Percentiles rank a stretch among this genome's conserved stretches.
Evolutionary conservation across 2,888 invertebrate genomes (phyloP).

Genomic region (Tubiluchus corallicola): DNA sequence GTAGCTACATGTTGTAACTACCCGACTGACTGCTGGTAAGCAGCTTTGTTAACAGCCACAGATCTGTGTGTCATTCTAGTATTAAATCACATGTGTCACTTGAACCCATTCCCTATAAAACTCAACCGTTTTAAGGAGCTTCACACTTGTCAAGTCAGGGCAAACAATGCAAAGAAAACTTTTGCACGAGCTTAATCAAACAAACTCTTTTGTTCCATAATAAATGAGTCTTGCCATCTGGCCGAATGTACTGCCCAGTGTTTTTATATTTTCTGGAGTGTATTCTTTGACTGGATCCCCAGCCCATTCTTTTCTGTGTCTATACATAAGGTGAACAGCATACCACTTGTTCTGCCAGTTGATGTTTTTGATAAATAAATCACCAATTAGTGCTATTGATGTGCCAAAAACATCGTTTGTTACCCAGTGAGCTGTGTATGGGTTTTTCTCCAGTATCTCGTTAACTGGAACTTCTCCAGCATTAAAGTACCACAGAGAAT

Average conservation of each 20-base stretch:
- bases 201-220: neutral
- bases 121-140: no score
- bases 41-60: no score
- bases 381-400: neutral
- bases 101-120: no score
- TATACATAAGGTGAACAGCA: neutral
- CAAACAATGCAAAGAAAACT: no score
- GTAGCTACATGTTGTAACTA: no score
- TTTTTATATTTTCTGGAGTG: neutral
- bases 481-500: neutral
- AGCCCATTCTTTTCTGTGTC: neutral
- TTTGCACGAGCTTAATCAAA: no score
- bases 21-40: no score
- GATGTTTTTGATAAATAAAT: neutral
- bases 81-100: no score
- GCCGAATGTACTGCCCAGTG: neutral
- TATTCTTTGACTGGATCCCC: conserved; percentile 3
- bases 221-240: neutral
- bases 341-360: conserved; percentile 1
- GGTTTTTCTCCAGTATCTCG: neutral
- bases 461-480: neutral
- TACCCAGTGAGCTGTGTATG: neutral
- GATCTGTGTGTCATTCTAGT: no score
- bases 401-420: neutral
- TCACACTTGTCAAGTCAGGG: no score